phyloP scores from a whole-genome alignment of 1,140 invertebrate genomes.

The Eurosta solidaginis region DNA sequence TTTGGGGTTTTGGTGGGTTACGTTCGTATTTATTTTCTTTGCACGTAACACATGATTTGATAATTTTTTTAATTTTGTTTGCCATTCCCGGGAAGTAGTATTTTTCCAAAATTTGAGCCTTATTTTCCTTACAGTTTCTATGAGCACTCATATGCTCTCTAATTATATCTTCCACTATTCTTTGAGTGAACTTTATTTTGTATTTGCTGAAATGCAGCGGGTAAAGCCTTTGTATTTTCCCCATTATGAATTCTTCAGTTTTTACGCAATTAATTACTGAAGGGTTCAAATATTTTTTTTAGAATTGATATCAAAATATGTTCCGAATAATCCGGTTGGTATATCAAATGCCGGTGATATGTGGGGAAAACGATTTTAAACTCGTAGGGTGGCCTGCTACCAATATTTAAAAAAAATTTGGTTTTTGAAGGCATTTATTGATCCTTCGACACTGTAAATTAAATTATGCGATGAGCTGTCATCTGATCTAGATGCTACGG shows the following conservation, averaged over 20 bases:
- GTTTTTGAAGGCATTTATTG: no score
- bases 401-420: slow-evolving; percentile 46
- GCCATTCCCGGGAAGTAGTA: slow-evolving; percentile 38
- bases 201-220: slow-evolving; percentile 31
- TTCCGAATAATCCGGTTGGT: slow-evolving; percentile 42
- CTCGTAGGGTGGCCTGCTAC: slow-evolving; percentile 52
- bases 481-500: no score
- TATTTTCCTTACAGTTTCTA: slow-evolving; percentile 34
- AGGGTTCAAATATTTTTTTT: slow-evolving; percentile 34
- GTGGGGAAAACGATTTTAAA: slow-evolving; percentile 49
- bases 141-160: slow-evolving; percentile 37
- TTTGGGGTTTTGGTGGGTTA: slow-evolving; percentile 8
- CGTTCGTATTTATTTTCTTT: slow-evolving; percentile 33
- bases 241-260: slow-evolving; percentile 33
- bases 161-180: slow-evolving; percentile 33
- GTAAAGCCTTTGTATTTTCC: slow-evolving; percentile 35
- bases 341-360: slow-evolving; percentile 56
- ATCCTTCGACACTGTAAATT: no score
- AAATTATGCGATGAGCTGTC: no score
- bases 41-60: slow-evolving; percentile 34
- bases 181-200: slow-evolving; percentile 32
- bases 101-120: slow-evolving; percentile 34
- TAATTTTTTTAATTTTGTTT: slow-evolving; percentile 31
- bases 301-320: slow-evolving; percentile 33
- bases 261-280: slow-evolving; percentile 33